These are phyloP conservation scores for Papilio protenor DNA, from an alignment of 2,888 invertebrate species.

Conservation along the genomic window DNA sequence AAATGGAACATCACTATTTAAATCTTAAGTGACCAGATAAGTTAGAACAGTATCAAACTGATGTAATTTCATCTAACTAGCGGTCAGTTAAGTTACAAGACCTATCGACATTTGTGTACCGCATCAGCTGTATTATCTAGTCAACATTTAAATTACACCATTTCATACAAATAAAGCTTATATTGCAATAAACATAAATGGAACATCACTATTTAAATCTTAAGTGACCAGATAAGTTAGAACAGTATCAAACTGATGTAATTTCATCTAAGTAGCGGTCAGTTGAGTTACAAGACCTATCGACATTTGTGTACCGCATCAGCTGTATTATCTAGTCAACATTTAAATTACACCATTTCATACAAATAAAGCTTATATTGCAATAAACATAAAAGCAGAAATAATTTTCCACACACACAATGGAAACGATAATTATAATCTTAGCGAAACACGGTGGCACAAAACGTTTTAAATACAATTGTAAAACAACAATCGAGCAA, in stretches of 20 bases:
- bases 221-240: slow-evolving; percentile 21
- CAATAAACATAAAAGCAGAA: slow-evolving; percentile 16
- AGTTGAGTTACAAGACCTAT: slow-evolving; percentile 17
- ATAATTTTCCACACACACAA: slow-evolving; percentile 42
- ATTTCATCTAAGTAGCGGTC: slow-evolving; percentile 34
- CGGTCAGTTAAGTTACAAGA: slow-evolving; percentile 31
- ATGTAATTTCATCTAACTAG: slow-evolving; percentile 32
- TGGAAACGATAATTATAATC: slow-evolving; percentile 62
- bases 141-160: not conserved
- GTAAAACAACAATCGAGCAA: slow-evolving; percentile 67
- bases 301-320: slow-evolving; percentile 9
- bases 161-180: slow-evolving; percentile 15
- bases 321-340: slow-evolving; percentile 18
- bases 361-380: slow-evolving; percentile 18
- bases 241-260: slow-evolving; percentile 17
- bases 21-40: slow-evolving; percentile 28
- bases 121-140: slow-evolving; percentile 25
- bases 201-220: slow-evolving; percentile 10
- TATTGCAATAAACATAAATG: slow-evolving; percentile 2
- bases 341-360: slow-evolving; percentile 13
- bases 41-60: not conserved
- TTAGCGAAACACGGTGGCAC: slow-evolving; percentile 76
- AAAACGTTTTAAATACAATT: slow-evolving; percentile 64
- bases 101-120: slow-evolving; percentile 1
- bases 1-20: not conserved